phyloP scores from a whole-genome alignment of 2,113 vertebrate genomes.

The Laticauda colubrina region DNA sequence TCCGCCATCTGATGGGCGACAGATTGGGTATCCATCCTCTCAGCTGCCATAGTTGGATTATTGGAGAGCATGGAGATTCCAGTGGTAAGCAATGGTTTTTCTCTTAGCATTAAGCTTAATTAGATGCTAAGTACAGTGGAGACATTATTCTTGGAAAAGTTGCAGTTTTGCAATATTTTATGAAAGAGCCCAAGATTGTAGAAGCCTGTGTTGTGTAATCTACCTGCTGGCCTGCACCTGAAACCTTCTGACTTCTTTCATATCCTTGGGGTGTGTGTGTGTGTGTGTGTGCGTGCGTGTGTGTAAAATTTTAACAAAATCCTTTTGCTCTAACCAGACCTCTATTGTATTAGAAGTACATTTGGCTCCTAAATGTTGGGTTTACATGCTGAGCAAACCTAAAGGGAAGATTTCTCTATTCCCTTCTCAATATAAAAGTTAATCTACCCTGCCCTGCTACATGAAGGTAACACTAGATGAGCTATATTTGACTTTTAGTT shows the following conservation, averaged over 20 bases:
- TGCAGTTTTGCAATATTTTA: background rate
- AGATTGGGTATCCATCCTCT: constrained; percentile 85
- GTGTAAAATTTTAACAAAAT: background rate
- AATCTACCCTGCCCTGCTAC: constrained; percentile 10
- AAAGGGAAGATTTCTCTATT: background rate
- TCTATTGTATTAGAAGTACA: background rate
- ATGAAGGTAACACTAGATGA: constrained; percentile 54
- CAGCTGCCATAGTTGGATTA: constrained; percentile 94
- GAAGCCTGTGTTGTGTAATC: background rate
- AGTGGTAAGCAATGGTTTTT: constrained; percentile 78
- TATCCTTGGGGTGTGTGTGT: background rate
- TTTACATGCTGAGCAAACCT: background rate
- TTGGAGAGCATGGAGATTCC: constrained; percentile 95
- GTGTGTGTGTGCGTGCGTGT: no score
- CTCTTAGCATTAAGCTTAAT: background rate
- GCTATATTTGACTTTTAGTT: constrained; percentile 59
- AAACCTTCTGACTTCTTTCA: background rate
- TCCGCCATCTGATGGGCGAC: constrained; percentile 94
- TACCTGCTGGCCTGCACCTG: no score
- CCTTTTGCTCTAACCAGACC: background rate
- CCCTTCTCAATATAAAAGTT: constrained; percentile 4
- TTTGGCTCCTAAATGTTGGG: background rate
- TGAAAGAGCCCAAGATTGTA: background rate
- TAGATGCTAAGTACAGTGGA: background rate
- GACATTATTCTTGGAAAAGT: background rate